Evolutionary conservation across 1,140 invertebrate genomes (phyloP).

Genomic region (Saccostrea glomerata): DNA sequence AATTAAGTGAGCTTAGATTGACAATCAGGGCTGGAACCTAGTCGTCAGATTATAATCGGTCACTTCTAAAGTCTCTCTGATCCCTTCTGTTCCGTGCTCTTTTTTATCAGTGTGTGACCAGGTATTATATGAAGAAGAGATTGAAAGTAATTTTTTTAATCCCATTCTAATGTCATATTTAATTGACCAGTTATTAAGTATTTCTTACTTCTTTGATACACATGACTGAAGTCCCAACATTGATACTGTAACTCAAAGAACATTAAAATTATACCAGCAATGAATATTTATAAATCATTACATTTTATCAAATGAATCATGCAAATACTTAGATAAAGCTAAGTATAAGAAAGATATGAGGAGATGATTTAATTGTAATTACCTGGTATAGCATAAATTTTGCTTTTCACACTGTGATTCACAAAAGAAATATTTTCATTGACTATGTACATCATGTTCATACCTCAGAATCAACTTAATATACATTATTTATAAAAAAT

Average conservation of each 20-base stretch:
- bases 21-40: background rate
- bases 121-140: background rate
- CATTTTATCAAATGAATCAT: background rate
- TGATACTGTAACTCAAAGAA: background rate
- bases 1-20: background rate
- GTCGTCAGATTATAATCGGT: background rate
- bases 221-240: background rate
- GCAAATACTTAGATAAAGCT: background rate
- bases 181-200: background rate
- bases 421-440: too few relatives aligned
- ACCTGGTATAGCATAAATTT: too few relatives aligned
- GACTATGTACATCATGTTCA: too few relatives aligned
- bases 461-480: too few relatives aligned
- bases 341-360: background rate
- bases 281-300: constrained; percentile 12
- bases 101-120: background rate
- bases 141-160: background rate
- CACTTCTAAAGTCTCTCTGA: background rate
- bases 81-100: background rate
- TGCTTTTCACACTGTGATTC: too few relatives aligned
- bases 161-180: background rate
- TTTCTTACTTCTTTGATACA: background rate
- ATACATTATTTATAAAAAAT: too few relatives aligned
- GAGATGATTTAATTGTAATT: background rate
- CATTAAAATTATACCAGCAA: background rate